A percentile compares a stretch with the other conserved stretches of the same genome.
These are phyloP conservation scores for Tiliqua scincoides DNA, from an alignment of 2,113 vertebrate species.

Conservation along the genomic window DNA sequence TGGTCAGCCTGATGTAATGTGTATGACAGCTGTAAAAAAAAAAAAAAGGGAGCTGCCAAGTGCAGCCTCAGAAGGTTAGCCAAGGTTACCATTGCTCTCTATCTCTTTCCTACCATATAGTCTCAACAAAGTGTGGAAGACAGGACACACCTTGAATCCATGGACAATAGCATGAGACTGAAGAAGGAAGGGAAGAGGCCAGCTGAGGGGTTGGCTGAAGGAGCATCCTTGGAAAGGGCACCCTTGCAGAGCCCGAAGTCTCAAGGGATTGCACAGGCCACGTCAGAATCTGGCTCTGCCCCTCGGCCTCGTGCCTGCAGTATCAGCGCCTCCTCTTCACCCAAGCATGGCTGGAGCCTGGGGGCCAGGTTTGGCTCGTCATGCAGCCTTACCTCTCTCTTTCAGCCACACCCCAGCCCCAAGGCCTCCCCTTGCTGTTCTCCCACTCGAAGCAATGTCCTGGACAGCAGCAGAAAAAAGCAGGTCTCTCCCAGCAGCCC, in stretches of 20 bases:
- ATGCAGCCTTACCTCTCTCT: slow-evolving; percentile 67
- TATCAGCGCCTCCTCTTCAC: slow-evolving; percentile 27
- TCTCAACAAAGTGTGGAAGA: slow-evolving; percentile 84
- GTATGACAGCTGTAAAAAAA: background rate
- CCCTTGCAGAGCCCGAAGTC: slow-evolving; percentile 79
- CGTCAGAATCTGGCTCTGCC: background rate
- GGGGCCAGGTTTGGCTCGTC: slow-evolving; percentile 53
- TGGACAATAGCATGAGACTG: background rate
- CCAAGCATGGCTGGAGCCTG: slow-evolving; percentile 25
- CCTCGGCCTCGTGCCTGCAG: slow-evolving; percentile 54
- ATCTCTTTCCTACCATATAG: slow-evolving; percentile 55
- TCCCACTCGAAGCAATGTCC: slow-evolving; percentile 35
- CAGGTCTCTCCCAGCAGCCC: background rate
- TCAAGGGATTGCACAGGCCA: background rate
- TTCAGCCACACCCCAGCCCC: slow-evolving; percentile 55
- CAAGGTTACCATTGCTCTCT: background rate
- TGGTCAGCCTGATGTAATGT: background rate
- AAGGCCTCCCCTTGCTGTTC: slow-evolving; percentile 60
- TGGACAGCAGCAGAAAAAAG: slow-evolving; percentile 43
- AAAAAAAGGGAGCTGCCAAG: background rate
- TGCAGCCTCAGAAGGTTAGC: background rate
- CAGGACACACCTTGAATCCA: slow-evolving; percentile 50
- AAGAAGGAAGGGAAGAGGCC: slow-evolving; percentile 16
- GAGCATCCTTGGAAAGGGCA: slow-evolving; percentile 86
- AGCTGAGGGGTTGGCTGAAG: slow-evolving; percentile 73